phyloP scores from a whole-genome alignment of 2,113 vertebrate species.

The Oryzias woworae region DNA sequence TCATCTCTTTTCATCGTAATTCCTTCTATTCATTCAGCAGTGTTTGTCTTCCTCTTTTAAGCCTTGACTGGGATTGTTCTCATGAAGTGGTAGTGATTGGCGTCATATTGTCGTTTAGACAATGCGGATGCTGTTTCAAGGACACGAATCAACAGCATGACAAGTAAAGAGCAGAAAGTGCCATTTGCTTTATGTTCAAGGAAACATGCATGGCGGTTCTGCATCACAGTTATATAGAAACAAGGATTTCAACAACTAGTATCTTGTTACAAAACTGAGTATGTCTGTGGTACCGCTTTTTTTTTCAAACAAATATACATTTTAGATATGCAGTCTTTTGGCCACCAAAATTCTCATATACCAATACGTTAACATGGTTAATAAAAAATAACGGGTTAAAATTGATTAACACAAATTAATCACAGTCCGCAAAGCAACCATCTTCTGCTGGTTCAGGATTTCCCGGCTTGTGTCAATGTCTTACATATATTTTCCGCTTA shows the following conservation, averaged over 20 bases:
- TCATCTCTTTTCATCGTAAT: neutral
- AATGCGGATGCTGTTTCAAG: slow-evolving; percentile 9
- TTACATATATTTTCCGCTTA: too few relatives aligned
- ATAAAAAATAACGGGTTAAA: too few relatives aligned
- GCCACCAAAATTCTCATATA: too few relatives aligned
- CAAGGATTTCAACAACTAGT: neutral
- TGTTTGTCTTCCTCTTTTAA: slow-evolving; percentile 1
- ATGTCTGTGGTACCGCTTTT: neutral
- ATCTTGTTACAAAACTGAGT: neutral
- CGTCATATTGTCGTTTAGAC: neutral
- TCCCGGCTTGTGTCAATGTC: too few relatives aligned
- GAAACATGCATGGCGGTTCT: neutral
- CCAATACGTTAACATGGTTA: too few relatives aligned
- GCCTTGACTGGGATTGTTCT: slow-evolving; percentile 10
- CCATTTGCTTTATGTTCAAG: slow-evolving; percentile 5
- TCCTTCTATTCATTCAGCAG: slow-evolving; percentile 9
- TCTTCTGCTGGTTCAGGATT: too few relatives aligned
- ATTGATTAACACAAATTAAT: too few relatives aligned
- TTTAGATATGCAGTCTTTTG: too few relatives aligned
- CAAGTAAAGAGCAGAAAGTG: neutral
- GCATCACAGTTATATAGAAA: neutral
- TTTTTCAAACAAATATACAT: too few relatives aligned
- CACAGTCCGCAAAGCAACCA: too few relatives aligned
- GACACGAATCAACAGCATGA: slow-evolving; percentile 13
- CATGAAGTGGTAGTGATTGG: slow-evolving; percentile 25